Percentiles rank a stretch among this genome's conserved stretches.
phyloP scores from a whole-genome alignment of 37 sponge, comb jelly and placozoan species.

The Beroe ovata region DNA sequence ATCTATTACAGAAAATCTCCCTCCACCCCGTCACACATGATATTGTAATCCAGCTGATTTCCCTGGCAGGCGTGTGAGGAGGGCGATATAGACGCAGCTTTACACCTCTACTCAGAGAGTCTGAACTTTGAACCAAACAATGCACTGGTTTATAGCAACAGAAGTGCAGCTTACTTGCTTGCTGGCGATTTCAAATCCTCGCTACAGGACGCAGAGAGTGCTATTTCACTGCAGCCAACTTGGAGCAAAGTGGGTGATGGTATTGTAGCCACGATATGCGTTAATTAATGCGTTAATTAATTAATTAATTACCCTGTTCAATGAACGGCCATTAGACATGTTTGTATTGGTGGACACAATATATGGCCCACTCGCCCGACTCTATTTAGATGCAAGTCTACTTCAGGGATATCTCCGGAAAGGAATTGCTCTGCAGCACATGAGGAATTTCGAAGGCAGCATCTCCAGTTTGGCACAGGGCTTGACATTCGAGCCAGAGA shows the following conservation, averaged over 20 bases:
- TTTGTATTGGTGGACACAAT: too few species aligned
- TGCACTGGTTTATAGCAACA: slow-evolving; percentile 83
- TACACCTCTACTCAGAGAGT: slow-evolving; percentile 86
- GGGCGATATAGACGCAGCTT: slow-evolving; percentile 79
- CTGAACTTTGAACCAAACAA: slow-evolving; percentile 83
- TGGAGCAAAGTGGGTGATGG: slow-evolving; percentile 55
- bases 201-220: slow-evolving; percentile 87
- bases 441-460: slow-evolving; percentile 75
- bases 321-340: too few species aligned
- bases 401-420: slow-evolving; percentile 86
- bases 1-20: too few species aligned
- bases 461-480: slow-evolving; percentile 84
- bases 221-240: slow-evolving; percentile 86
- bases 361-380: too few species aligned
- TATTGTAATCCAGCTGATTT: too few species aligned
- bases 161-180: slow-evolving; percentile 87
- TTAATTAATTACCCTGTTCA: too few species aligned
- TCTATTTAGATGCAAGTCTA: too few species aligned
- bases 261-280: too few species aligned
- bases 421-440: slow-evolving; percentile 81
- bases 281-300: not conserved
- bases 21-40: too few species aligned
- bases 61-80: slow-evolving; percentile 68
- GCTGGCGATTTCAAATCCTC: slow-evolving; percentile 78
- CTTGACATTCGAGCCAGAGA: slow-evolving; percentile 78